These are phyloP conservation scores for Peromyscus nudipes DNA, from an alignment of 2,797 vertebrate species.

Conservation along the genomic window DNA sequence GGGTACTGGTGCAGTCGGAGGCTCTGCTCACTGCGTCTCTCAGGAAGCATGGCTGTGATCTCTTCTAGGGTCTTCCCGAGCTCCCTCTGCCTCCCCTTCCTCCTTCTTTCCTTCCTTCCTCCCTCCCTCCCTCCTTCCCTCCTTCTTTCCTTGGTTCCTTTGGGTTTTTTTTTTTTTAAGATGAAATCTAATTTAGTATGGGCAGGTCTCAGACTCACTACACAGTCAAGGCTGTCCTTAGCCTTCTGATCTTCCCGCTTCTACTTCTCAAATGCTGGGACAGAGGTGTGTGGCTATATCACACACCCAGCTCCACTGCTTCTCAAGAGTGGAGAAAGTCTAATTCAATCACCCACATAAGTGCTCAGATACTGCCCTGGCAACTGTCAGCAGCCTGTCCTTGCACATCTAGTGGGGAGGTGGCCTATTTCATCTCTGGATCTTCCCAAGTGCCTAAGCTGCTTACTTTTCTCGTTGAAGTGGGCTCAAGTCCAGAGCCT, in stretches of 20 bases:
- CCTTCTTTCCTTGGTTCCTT: no score
- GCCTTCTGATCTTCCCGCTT: background rate
- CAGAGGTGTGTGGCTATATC: background rate
- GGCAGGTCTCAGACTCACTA: background rate
- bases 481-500: background rate
- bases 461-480: constrained; percentile 32
- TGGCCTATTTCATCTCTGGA: background rate
- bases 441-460: background rate
- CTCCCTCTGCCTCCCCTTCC: background rate
- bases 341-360: background rate
- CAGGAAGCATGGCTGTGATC: background rate
- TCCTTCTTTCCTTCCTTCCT: no score
- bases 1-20: background rate
- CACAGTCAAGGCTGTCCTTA: background rate
- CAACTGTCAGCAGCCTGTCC: background rate
- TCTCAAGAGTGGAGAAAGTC: constrained; percentile 14
- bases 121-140: no score
- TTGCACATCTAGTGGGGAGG: background rate
- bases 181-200: background rate
- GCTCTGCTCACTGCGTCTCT: background rate
- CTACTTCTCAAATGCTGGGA: background rate
- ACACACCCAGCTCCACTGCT: background rate
- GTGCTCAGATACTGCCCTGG: background rate
- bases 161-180: background rate
- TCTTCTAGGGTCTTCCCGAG: background rate